Percentiles rank a stretch among this genome's conserved stretches.
Conservation (phyloP, 1,140 invertebrate genomes). For the Octopus sinensis region DNA sequence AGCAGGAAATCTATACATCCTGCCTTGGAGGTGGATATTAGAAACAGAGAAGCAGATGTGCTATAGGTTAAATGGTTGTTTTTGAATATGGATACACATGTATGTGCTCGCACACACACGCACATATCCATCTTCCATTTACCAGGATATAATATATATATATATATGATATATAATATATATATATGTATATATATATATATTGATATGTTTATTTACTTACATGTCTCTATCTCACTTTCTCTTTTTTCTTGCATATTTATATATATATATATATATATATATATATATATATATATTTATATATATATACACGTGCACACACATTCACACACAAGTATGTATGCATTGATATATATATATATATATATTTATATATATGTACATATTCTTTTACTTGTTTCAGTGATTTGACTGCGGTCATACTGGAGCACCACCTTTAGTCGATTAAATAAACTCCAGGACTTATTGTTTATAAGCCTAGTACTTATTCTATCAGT, state of each 20-base stretch:
- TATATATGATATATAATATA: not conserved
- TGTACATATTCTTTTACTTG: too few species aligned
- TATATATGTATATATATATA: not conserved
- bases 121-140: not conserved
- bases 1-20: too few species aligned
- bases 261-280: not conserved
- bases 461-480: too few species aligned
- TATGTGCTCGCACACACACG: not conserved
- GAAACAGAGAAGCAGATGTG: not conserved
- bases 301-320: not conserved
- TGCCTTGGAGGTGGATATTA: not conserved
- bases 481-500: too few species aligned
- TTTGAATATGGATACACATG: not conserved
- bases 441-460: too few species aligned
- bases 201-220: not conserved
- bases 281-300: not conserved
- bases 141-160: not conserved
- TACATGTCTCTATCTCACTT: not conserved
- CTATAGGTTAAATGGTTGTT: not conserved
- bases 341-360: too few species aligned
- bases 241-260: not conserved
- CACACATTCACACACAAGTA: not conserved
- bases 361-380: too few species aligned
- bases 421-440: too few species aligned
- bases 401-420: too few species aligned